phyloP scores from a whole-genome alignment of 2,888 invertebrate genomes.

The Dynastes maya region DNA sequence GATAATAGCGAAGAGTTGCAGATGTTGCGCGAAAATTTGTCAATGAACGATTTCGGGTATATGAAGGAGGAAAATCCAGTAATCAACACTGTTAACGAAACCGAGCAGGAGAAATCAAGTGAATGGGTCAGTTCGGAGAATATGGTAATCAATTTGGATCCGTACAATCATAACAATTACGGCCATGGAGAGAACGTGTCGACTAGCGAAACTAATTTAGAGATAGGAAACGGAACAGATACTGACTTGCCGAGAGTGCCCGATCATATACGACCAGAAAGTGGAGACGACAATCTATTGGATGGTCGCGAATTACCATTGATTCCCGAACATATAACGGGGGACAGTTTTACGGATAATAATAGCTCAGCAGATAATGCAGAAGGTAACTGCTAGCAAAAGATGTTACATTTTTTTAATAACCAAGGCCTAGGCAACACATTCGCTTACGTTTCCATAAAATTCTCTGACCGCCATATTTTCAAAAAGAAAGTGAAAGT shows the following conservation, averaged over 20 bases:
- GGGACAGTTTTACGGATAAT: conserved; percentile 60
- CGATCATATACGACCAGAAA: conserved; percentile 69
- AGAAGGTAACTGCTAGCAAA: conserved; percentile 36
- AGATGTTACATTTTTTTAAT: not conserved
- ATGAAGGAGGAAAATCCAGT: conserved; percentile 52
- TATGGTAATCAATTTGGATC: conserved; percentile 77
- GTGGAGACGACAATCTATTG: conserved; percentile 42
- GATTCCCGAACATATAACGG: conserved; percentile 64
- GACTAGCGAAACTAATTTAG: conserved; percentile 56
- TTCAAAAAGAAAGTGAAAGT: too few relatives aligned
- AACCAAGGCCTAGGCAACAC: too few relatives aligned
- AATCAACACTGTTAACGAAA: conserved; percentile 53
- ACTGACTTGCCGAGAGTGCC: conserved; percentile 72
- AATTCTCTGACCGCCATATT: too few relatives aligned
- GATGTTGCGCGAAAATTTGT: conserved; percentile 64
- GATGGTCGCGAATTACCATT: conserved; percentile 58
- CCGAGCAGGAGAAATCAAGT: conserved; percentile 57
- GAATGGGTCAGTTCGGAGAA: conserved; percentile 68
- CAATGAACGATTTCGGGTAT: conserved; percentile 60
- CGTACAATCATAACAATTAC: conserved; percentile 71
- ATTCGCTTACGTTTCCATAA: too few relatives aligned
- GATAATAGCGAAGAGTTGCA: conserved; percentile 65
- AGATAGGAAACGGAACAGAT: conserved; percentile 57
- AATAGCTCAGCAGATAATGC: conserved; percentile 18
- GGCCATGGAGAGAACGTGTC: conserved; percentile 52